A percentile compares a stretch with the other conserved stretches of the same genome.
Evolutionary conservation across 2,797 vertebrate genomes (phyloP).

Genomic region (Rhyacichthys aspro): DNA sequence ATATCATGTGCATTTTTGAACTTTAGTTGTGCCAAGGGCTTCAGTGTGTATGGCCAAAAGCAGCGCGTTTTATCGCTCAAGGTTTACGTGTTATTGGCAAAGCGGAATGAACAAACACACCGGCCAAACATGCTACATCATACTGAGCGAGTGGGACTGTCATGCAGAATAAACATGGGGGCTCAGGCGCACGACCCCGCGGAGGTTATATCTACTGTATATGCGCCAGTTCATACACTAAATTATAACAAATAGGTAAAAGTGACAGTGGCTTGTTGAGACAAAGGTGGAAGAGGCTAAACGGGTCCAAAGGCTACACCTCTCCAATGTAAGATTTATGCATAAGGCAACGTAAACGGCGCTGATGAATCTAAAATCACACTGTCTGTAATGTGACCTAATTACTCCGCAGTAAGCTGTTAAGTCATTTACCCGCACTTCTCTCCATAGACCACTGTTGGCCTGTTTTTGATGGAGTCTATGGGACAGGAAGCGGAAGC

Average conservation of each 20-base stretch:
- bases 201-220: slow-evolving; percentile 44
- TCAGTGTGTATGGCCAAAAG: slow-evolving; percentile 21
- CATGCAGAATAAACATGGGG: slow-evolving; percentile 74
- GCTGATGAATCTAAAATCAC: slow-evolving; percentile 78
- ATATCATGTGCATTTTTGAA: neutral
- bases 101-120: slow-evolving; percentile 77
- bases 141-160: slow-evolving; percentile 74
- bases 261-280: slow-evolving; percentile 16
- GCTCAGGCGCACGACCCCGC: slow-evolving; percentile 44
- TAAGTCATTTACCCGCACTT: slow-evolving; percentile 75
- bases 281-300: slow-evolving; percentile 12
- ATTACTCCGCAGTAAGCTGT: slow-evolving; percentile 80
- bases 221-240: slow-evolving; percentile 49
- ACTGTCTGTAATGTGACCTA: slow-evolving; percentile 82
- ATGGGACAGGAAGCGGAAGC: slow-evolving; percentile 73
- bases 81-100: slow-evolving; percentile 79
- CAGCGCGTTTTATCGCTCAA: slow-evolving; percentile 72
- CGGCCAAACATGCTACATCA: slow-evolving; percentile 78
- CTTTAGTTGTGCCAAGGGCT: slow-evolving; percentile 34
- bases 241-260: slow-evolving; percentile 54
- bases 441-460: slow-evolving; percentile 74
- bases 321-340: slow-evolving; percentile 64
- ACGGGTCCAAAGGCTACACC: slow-evolving; percentile 58
- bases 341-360: slow-evolving; percentile 77
- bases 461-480: slow-evolving; percentile 72